phyloP scores from a whole-genome alignment of 2,888 invertebrate species.

The Agonopterix heracliana region DNA sequence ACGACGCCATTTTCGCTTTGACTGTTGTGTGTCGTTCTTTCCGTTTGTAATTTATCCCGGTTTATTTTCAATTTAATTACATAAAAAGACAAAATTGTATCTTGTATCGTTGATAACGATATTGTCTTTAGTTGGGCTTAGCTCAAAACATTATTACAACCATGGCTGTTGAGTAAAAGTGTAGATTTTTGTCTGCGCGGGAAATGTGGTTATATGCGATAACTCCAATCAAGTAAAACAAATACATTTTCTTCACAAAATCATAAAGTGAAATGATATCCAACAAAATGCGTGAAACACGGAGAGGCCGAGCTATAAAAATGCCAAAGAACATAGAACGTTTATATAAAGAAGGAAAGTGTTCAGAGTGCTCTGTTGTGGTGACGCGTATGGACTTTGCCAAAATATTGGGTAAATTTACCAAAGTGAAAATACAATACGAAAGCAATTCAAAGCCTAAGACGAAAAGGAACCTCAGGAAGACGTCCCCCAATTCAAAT shows the following conservation, averaged over 20 bases:
- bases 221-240: not conserved
- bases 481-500: slow-evolving; percentile 31
- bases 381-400: slow-evolving; percentile 70
- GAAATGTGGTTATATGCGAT: slow-evolving; percentile 58
- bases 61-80: slow-evolving; percentile 1
- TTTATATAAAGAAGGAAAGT: slow-evolving; percentile 60
- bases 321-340: slow-evolving; percentile 56
- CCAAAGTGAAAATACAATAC: slow-evolving; percentile 69
- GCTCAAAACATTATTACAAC: not conserved
- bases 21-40: slow-evolving; percentile 9
- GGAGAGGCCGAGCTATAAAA: slow-evolving; percentile 41
- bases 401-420: slow-evolving; percentile 68
- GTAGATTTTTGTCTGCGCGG: slow-evolving; percentile 58
- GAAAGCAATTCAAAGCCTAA: slow-evolving; percentile 51
- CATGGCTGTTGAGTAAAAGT: not conserved
- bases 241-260: not conserved
- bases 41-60: slow-evolving; percentile 1
- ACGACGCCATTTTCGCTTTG: slow-evolving; percentile 14
- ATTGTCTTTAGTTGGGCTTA: too few species aligned
- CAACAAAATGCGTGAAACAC: slow-evolving; percentile 46
- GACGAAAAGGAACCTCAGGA: slow-evolving; percentile 29
- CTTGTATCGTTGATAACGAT: slow-evolving; percentile 1
- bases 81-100: not conserved
- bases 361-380: slow-evolving; percentile 62
- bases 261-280: slow-evolving; percentile 44